Evolutionary conservation across 1,140 invertebrate genomes (phyloP).

Genomic region (Scylla paramamosain): DNA sequence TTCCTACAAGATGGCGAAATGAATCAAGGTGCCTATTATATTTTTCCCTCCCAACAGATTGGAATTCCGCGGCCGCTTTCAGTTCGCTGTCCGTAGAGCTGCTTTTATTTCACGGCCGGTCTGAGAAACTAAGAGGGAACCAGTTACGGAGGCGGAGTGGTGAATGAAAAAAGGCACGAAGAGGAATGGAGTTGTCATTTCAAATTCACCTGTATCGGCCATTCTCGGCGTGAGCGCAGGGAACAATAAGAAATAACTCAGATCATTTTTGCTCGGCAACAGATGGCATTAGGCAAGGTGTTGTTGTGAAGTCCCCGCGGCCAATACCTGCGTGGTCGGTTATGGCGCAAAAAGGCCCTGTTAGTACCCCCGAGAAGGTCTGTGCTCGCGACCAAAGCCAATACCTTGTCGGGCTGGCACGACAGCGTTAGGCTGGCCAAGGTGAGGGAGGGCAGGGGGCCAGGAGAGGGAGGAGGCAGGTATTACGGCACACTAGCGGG

Average conservation of each 20-base stretch:
- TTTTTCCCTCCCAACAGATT: neutral
- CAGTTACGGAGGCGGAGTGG: neutral
- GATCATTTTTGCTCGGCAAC: neutral
- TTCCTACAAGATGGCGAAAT: neutral
- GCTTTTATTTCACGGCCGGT: neutral
- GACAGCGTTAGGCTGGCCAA: neutral
- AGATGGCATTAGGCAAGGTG: neutral
- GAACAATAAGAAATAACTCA: constrained; percentile 14
- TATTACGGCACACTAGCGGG: neutral
- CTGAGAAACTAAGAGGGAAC: neutral
- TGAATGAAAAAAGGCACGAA: neutral
- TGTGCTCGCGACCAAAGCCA: neutral
- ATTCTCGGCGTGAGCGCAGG: neutral
- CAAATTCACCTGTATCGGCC: neutral
- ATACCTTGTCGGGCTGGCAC: neutral
- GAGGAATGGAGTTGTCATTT: constrained; percentile 13
- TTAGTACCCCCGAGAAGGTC: neutral
- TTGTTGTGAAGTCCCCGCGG: neutral
- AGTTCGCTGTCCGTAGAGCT: neutral
- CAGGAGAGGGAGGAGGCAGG: neutral
- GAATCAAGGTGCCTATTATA: neutral
- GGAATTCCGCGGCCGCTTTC: neutral
- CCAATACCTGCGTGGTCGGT: neutral
- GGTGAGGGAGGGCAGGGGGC: neutral
- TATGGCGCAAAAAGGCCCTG: neutral